A percentile compares a stretch with the other conserved stretches of the same genome.
Conservation (phyloP, 2,797 vertebrate species). For the Podargus strigoides region DNA sequence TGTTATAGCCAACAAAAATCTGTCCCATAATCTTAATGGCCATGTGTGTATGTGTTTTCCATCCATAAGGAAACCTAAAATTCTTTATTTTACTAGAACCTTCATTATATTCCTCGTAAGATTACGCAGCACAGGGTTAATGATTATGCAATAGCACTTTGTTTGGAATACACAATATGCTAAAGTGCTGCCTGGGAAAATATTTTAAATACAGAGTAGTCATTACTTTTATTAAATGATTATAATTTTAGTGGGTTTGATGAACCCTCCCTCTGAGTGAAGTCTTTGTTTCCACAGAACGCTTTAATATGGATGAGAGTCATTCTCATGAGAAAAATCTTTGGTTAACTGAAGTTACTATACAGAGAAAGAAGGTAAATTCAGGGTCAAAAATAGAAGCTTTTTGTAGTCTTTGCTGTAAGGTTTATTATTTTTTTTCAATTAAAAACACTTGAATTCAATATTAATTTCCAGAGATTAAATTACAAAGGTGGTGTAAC, state of each 20-base stretch:
- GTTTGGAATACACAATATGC: slow-evolving; percentile 52
- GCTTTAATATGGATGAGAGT: slow-evolving; percentile 57
- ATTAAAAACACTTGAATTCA: not conserved
- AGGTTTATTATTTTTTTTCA: not conserved
- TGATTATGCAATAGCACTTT: slow-evolving; percentile 43
- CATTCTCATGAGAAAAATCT: not conserved
- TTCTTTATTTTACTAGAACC: not conserved
- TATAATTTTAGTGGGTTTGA: slow-evolving; percentile 41
- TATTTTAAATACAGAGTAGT: slow-evolving; percentile 59
- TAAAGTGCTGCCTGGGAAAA: slow-evolving; percentile 47
- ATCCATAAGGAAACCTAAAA: not conserved
- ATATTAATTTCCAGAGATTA: not conserved
- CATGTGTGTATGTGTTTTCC: not conserved
- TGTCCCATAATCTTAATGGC: not conserved
- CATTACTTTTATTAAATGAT: slow-evolving; percentile 58
- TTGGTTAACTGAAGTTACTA: not conserved
- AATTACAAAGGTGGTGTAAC: not conserved
- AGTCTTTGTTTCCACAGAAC: slow-evolving; percentile 43
- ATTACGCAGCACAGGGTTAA: not conserved
- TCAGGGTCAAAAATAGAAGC: not conserved
- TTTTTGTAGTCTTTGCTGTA: not conserved
- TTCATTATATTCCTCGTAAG: not conserved
- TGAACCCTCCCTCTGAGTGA: slow-evolving; percentile 23
- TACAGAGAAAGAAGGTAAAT: not conserved
- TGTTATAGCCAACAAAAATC: not conserved